phyloP scores from a whole-genome alignment of 37 sponge, comb jelly and placozoan genomes.

The Ephydatia muelleri region DNA sequence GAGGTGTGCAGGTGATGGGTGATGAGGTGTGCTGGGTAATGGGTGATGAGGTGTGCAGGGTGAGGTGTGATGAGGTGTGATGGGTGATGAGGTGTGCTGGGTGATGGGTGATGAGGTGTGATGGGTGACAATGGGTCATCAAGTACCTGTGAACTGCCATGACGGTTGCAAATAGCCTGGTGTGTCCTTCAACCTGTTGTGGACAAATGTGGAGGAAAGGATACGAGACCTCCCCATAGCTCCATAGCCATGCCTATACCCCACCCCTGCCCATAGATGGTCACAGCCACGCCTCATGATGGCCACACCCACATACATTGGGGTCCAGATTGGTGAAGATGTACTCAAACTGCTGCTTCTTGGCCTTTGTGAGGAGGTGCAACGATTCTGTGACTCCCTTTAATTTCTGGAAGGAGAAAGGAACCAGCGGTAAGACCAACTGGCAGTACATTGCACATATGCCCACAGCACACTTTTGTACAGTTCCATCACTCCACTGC shows the following conservation, averaged over 20 bases:
- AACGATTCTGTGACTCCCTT: slow-evolving; percentile 80
- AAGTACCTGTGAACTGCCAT: slow-evolving; percentile 68
- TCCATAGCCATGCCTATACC: background rate
- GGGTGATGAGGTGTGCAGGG: background rate
- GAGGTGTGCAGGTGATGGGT: background rate
- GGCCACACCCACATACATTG: background rate
- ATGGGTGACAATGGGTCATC: no score
- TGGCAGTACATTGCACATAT: background rate
- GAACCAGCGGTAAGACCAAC: background rate
- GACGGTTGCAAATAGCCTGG: slow-evolving; percentile 78
- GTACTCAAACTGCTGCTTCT: slow-evolving; percentile 87
- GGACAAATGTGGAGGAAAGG: background rate
- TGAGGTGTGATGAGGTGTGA: no score
- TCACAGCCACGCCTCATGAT: background rate
- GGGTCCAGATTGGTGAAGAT: slow-evolving; percentile 93
- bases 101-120: no score
- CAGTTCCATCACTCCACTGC: background rate
- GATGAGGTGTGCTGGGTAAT: background rate
- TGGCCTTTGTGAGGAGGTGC: slow-evolving; percentile 73
- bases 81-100: slow-evolving; percentile 1
- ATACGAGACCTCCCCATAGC: background rate
- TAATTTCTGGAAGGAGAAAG: slow-evolving; percentile 49
- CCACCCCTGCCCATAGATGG: background rate
- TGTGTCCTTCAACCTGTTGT: slow-evolving; percentile 58
- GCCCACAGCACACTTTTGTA: background rate